Base-by-base conservation (phyloP, 2,888 invertebrate species). In the Zeuzera pyrina region DNA sequence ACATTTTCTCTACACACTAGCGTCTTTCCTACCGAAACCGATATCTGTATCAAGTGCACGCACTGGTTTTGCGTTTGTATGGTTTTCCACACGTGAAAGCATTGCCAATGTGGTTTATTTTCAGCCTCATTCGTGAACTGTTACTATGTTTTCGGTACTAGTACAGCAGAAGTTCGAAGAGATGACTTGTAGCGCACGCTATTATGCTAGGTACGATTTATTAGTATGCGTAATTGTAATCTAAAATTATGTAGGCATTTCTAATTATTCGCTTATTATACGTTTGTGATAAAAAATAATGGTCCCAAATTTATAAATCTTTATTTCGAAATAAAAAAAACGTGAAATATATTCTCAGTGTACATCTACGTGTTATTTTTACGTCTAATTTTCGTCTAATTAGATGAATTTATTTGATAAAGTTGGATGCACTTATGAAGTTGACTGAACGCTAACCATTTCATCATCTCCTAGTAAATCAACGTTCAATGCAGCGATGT, bases 391-490 rank as follows among this genome's bases (percentile, higher is more conserved):
- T n/a, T n/a, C n/a, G n/a, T n/a, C 22, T 25, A 11, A 13, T 25
- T 32, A 33, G 36, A 29, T 39, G 32, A 36, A 31, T 43, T 49
- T 50, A 45, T 57, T 55, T 63, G 65, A 15, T 67, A 69, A 71
- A 70, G 74, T 68, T 72, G 62, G 68, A 72, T 77, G 77, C 72
- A 73, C 67, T 48, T 55, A 39, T 47, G 36, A 63, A 64, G 73
- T 74, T 73, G 65, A 73, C 62, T 77, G 74, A 69, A 74, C 73
- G 65, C 62, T 49, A 51, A 46, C 52, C 50, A 56, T 60, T 63
- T 72, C 67, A 74, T 78, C 65, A 66, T 67, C 62, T 66, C 72
- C 72, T 69, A 66, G 74, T 76, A 69, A 65, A 63, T 64, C 55
- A 60, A 56, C 66, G 52, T 52, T 49, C 52, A 52, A 52, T 77